These are phyloP conservation scores for Palaemon carinicauda DNA, from an alignment of 1,140 invertebrate genomes.

Conservation along the genomic window DNA sequence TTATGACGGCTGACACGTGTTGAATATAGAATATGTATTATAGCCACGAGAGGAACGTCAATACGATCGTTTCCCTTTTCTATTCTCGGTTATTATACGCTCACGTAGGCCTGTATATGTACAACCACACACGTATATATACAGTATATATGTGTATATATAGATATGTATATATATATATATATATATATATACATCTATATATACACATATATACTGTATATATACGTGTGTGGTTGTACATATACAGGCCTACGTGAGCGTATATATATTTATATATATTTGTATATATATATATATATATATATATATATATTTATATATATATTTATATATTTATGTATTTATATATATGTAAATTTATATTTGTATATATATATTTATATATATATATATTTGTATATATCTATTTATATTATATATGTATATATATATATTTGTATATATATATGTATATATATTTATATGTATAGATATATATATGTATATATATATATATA, in stretches of 20 bases:
- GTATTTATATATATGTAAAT: not conserved
- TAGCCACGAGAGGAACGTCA: too few species aligned
- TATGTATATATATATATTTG: not conserved
- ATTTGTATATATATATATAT: not conserved
- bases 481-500: not conserved
- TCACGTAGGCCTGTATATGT: too few species aligned
- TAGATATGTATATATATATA: not conserved
- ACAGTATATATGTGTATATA: not conserved
- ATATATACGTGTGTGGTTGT: not conserved
- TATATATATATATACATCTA: not conserved
- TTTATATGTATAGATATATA: not conserved
- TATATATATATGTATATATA: too few species aligned
- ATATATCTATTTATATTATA: not conserved
- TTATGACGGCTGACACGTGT: too few species aligned
- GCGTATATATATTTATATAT: not conserved
- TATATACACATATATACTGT: not conserved
- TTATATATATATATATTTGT: not conserved
- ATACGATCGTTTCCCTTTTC: too few species aligned
- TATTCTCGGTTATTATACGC: too few species aligned
- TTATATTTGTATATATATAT: not conserved
- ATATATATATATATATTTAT: slow-evolving; percentile 1
- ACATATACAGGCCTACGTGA: too few species aligned
- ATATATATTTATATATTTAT: not conserved
- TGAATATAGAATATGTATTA: too few species aligned
- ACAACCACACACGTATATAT: not conserved